These are phyloP conservation scores for Diaperis boleti DNA, from an alignment of 2,888 invertebrate species.

Conservation along the genomic window DNA sequence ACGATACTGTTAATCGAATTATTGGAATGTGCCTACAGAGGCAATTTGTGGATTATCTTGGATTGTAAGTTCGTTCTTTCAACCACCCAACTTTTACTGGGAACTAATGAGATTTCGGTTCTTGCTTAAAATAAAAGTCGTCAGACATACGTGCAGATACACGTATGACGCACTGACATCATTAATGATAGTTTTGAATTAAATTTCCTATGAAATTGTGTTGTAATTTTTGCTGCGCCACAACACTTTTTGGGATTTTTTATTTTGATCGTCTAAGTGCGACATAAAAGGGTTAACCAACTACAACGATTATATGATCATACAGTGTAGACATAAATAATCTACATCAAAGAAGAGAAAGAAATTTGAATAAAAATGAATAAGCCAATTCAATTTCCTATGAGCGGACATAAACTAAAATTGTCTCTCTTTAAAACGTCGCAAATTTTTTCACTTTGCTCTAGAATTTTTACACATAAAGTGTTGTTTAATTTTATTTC, in stretches of 20 bases:
- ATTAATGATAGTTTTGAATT: too few species aligned
- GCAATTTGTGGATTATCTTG: conserved; percentile 39
- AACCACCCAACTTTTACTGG: conserved; percentile 22
- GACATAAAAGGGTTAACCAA: too few species aligned
- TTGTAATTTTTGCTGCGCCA: too few species aligned
- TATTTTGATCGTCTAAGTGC: too few species aligned
- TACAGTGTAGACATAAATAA: too few species aligned
- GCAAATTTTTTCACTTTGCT: neutral
- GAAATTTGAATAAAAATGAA: too few species aligned
- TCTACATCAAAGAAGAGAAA: too few species aligned
- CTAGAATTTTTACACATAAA: neutral
- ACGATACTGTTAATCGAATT: conserved; percentile 28
- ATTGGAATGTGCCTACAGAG: conserved; percentile 36
- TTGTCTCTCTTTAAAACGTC: neutral
- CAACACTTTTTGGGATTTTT: too few species aligned
- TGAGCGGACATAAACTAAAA: neutral
- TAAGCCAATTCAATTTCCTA: too few species aligned
- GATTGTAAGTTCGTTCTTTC: conserved; percentile 28
- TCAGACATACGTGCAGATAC: neutral
- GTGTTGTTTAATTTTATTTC: neutral
- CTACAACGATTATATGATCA: too few species aligned
- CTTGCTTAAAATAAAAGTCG: conserved; percentile 1
- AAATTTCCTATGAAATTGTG: too few species aligned
- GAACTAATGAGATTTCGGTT: conserved; percentile 28
- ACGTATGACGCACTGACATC: too few species aligned